phyloP scores from a whole-genome alignment of 2,797 vertebrate species.

The Siniperca undulata region DNA sequence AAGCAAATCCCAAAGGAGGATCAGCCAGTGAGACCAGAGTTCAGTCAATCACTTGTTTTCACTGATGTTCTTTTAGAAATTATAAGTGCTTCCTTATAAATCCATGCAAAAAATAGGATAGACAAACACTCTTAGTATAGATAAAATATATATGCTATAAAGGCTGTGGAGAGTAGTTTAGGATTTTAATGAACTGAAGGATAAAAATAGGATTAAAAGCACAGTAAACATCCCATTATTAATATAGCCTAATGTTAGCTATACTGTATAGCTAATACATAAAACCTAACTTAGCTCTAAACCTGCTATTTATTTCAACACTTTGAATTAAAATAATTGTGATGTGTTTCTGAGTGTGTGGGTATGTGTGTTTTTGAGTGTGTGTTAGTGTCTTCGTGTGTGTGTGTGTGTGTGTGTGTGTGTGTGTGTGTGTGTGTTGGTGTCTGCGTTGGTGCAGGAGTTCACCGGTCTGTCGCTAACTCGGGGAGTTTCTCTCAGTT shows the following conservation, averaged over 20 bases:
- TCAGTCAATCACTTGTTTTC: constrained; percentile 83
- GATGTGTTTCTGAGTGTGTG: background rate
- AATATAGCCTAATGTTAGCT: background rate
- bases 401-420: constrained; percentile 1
- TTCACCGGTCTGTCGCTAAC: constrained; percentile 72
- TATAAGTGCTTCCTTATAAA: constrained; percentile 51
- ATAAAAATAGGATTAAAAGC: constrained; percentile 7
- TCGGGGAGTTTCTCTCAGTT: constrained; percentile 61
- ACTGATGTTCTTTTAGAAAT: constrained; percentile 60
- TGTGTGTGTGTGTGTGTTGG: constrained; percentile 31
- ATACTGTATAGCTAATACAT: background rate
- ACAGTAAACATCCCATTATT: background rate
- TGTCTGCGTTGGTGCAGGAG: constrained; percentile 77
- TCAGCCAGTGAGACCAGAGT: constrained; percentile 79
- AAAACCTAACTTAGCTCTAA: background rate
- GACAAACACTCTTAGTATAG: background rate
- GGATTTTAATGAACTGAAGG: constrained; percentile 1
- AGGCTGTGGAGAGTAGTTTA: background rate
- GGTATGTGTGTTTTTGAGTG: background rate
- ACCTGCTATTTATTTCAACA: background rate
- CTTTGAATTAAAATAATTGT: background rate
- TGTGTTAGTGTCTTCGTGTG: constrained; percentile 1
- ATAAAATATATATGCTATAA: background rate
- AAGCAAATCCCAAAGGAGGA: constrained; percentile 82
- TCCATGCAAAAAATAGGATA: constrained; percentile 19